A percentile compares a stretch with the other conserved stretches of the same genome.
Conservation (phyloP, 2,113 vertebrate species). For the Trichechus manatus region DNA sequence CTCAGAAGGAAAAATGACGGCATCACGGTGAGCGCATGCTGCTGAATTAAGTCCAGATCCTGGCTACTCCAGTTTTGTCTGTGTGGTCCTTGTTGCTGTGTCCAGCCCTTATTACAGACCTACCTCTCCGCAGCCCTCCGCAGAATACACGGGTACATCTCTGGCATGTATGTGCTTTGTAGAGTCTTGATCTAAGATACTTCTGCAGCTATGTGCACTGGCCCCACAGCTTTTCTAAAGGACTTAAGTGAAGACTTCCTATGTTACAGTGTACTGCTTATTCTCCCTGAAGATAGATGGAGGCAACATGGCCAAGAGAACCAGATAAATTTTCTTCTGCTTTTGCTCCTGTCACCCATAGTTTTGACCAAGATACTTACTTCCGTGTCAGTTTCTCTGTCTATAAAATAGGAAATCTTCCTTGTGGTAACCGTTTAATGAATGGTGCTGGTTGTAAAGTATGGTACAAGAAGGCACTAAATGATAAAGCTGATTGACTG, state of each 20-base stretch:
- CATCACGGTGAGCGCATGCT: background rate
- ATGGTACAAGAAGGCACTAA: constrained; percentile 16
- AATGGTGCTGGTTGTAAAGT: background rate
- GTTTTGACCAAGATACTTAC: constrained; percentile 32
- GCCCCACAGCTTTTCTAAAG: background rate
- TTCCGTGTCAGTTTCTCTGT: background rate
- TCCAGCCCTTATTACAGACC: background rate
- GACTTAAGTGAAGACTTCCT: background rate
- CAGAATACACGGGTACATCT: background rate
- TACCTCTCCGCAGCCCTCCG: background rate
- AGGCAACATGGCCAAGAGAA: background rate
- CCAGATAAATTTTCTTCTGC: background rate
- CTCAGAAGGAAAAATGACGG: constrained; percentile 49
- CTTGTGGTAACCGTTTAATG: constrained; percentile 22
- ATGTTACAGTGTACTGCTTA: background rate
- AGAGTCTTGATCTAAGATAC: background rate
- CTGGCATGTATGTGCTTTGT: background rate
- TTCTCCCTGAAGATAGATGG: background rate
- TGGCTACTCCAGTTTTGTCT: background rate
- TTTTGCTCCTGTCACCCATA: background rate
- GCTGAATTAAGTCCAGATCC: constrained; percentile 38
- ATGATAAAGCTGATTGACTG: background rate
- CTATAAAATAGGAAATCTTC: constrained; percentile 49
- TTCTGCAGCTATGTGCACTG: background rate
- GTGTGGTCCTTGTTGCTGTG: background rate